Percentiles rank a stretch among this genome's conserved stretches.
These are phyloP conservation scores for Amyelois transitella DNA, from an alignment of 1,140 invertebrate species.

Conservation along the genomic window DNA sequence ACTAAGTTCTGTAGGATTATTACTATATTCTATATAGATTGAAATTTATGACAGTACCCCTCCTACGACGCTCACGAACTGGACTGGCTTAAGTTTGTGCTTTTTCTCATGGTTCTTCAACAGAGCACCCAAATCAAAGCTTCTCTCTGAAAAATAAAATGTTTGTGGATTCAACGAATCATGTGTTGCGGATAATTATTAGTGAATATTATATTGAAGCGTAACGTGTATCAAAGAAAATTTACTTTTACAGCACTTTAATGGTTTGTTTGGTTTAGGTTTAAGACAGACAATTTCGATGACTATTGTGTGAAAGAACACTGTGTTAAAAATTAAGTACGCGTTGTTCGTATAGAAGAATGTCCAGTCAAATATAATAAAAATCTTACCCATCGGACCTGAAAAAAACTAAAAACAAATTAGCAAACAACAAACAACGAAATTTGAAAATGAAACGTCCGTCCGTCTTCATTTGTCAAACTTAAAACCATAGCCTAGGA, in stretches of 20 bases:
- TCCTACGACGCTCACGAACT: conserved; percentile 46
- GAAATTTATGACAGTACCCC: conserved; percentile 37
- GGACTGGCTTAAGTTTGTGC: conserved; percentile 46
- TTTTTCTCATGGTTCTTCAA: conserved; percentile 47
- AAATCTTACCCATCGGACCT: conserved; percentile 47
- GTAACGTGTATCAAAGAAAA: no score
- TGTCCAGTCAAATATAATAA: neutral
- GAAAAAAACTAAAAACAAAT: conserved; percentile 32
- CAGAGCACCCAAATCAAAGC: conserved; percentile 44
- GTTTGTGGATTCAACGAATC: neutral
- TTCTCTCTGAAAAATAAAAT: conserved; percentile 37
- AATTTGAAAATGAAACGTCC: conserved; percentile 31
- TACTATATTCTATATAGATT: conserved; percentile 13
- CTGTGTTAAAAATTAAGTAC: no score
- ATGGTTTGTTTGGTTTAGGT: no score
- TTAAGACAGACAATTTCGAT: no score
- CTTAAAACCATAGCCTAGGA: neutral
- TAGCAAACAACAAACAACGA: conserved; percentile 22
- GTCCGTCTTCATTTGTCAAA: neutral
- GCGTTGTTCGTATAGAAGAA: no score
- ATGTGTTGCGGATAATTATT: neutral
- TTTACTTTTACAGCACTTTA: no score
- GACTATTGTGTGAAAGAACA: no score
- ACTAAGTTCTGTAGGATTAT: conserved; percentile 7
- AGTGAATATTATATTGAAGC: neutral